Conservation (phyloP, 2,888 invertebrate genomes). For the Lordiphosa fenestrarum region DNA sequence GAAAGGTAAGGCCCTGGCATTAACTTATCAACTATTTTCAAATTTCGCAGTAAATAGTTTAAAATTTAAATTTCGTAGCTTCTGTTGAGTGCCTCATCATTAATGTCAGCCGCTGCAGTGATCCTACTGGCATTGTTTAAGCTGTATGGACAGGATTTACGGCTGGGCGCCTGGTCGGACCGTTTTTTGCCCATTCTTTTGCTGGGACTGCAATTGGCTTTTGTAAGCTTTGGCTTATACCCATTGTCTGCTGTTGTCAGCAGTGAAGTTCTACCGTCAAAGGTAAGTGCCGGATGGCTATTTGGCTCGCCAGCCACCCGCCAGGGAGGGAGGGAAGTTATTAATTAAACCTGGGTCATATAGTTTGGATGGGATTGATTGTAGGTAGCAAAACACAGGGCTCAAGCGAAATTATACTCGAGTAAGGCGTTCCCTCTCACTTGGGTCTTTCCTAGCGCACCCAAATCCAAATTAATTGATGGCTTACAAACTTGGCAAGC, state of each 20-base stretch:
- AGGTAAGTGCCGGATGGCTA: constrained; percentile 48
- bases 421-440: too few relatives aligned
- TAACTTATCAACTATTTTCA: too few relatives aligned
- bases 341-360: too few relatives aligned
- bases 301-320: too few relatives aligned
- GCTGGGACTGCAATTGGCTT: constrained; percentile 56
- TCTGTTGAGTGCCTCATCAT: constrained; percentile 60
- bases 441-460: too few relatives aligned
- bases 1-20: constrained; percentile 55
- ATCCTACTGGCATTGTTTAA: constrained; percentile 50
- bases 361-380: too few relatives aligned
- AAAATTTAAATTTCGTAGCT: constrained; percentile 45
- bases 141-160: constrained; percentile 37
- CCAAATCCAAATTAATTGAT: too few relatives aligned
- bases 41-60: neutral
- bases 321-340: too few relatives aligned
- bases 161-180: constrained; percentile 23
- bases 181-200: constrained; percentile 57
- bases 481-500: too few relatives aligned
- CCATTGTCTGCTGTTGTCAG: constrained; percentile 72
- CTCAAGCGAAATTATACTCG: too few relatives aligned
- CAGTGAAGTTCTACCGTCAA: constrained; percentile 69
- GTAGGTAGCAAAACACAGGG: too few relatives aligned
- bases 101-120: constrained; percentile 57
- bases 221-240: constrained; percentile 70